phyloP scores from a whole-genome alignment of 1,140 invertebrate genomes.

The Trichogramma pretiosum region DNA sequence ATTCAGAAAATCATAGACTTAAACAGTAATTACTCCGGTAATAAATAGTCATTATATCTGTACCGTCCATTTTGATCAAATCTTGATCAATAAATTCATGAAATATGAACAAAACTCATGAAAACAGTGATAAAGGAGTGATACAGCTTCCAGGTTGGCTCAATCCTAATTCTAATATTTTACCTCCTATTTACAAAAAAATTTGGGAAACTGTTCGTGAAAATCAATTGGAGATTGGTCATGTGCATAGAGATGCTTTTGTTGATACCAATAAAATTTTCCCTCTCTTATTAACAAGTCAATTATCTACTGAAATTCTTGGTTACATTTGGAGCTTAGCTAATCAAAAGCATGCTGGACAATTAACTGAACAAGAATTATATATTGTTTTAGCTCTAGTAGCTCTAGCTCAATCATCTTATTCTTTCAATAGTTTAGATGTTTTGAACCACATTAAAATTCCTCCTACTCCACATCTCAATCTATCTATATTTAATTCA shows the following conservation, averaged over 20 bases:
- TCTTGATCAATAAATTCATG: not conserved
- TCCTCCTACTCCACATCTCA: slow-evolving; percentile 48
- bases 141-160: slow-evolving; percentile 43
- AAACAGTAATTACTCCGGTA: too few species aligned
- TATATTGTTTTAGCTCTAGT: slow-evolving; percentile 54
- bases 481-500: slow-evolving; percentile 27
- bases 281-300: slow-evolving; percentile 53
- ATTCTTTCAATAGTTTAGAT: slow-evolving; percentile 44
- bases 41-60: too few species aligned
- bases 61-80: too few species aligned
- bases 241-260: slow-evolving; percentile 30
- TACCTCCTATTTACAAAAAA: slow-evolving; percentile 45
- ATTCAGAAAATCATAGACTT: too few species aligned
- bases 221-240: slow-evolving; percentile 25
- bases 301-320: slow-evolving; percentile 50
- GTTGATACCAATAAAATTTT: slow-evolving; percentile 55
- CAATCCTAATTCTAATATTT: slow-evolving; percentile 39
- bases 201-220: slow-evolving; percentile 45
- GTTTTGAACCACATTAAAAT: slow-evolving; percentile 46
- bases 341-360: slow-evolving; percentile 52
- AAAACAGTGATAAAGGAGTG: slow-evolving; percentile 29
- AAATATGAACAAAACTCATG: slow-evolving; percentile 28
- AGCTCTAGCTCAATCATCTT: slow-evolving; percentile 54
- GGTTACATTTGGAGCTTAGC: slow-evolving; percentile 57
- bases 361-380: slow-evolving; percentile 53